phyloP scores from a whole-genome alignment of 2,888 invertebrate genomes.

The Acanthosepion esculentum region DNA sequence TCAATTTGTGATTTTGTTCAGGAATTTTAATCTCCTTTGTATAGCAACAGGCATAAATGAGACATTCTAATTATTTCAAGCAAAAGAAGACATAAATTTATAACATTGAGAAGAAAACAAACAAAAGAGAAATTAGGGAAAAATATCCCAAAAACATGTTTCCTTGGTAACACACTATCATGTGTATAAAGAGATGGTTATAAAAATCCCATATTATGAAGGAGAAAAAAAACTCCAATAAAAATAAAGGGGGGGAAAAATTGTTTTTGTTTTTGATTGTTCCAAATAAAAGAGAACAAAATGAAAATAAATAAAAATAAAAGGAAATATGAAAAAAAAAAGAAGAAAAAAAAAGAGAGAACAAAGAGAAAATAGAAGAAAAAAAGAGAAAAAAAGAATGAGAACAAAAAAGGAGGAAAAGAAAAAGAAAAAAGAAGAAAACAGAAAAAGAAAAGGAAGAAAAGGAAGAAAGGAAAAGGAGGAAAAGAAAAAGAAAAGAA shows the following conservation, averaged over 20 bases:
- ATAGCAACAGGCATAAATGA: no score
- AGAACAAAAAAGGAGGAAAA: neutral
- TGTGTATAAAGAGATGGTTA: neutral
- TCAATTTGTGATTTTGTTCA: no score
- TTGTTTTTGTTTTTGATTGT: neutral
- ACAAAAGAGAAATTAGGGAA: neutral
- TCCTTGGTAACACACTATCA: constrained; percentile 39
- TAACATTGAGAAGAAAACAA: neutral
- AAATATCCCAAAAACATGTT: neutral
- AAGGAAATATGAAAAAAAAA: constrained; percentile 5
- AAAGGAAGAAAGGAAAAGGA: no score
- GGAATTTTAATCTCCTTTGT: no score
- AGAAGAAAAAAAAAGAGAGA: neutral
- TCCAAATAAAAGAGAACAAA: constrained; percentile 47
- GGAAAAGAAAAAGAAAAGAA: no score
- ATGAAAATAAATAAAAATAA: constrained; percentile 39
- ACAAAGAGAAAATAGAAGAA: no score
- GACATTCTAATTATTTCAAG: no score
- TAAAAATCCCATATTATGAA: neutral
- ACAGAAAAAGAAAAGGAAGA: neutral
- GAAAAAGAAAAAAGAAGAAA: neutral
- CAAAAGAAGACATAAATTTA: no score
- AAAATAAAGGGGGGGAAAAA: neutral
- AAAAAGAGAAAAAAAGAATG: no score
- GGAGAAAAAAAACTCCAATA: neutral